These are phyloP conservation scores for Megaustenia siamemsis DNA, from an alignment of 2,888 invertebrate genomes.

Conservation along the genomic window DNA sequence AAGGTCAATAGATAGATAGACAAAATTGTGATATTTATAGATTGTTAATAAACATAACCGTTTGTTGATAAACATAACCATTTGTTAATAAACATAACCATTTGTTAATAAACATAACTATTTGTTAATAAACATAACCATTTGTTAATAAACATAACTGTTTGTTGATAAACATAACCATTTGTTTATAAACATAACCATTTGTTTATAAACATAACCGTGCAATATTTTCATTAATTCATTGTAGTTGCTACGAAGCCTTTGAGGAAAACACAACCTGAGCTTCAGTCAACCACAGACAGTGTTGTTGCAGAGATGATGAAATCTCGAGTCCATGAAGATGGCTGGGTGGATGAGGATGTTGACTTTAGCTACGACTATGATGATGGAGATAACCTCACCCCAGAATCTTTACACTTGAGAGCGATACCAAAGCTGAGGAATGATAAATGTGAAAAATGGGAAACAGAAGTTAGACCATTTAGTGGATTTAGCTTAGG, in stretches of 20 bases:
- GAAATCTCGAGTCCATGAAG: constrained; percentile 36
- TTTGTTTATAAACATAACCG: too few relatives aligned
- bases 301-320: constrained; percentile 37
- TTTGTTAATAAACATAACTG: too few relatives aligned
- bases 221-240: not conserved
- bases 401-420: not conserved
- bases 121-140: too few relatives aligned
- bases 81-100: too few relatives aligned
- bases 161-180: too few relatives aligned
- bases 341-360: constrained; percentile 38
- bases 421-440: not conserved
- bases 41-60: too few relatives aligned
- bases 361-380: constrained; percentile 1
- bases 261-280: constrained; percentile 8
- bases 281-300: not conserved
- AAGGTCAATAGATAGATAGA: too few relatives aligned
- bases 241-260: constrained; percentile 38
- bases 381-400: constrained; percentile 46
- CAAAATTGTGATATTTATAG: too few relatives aligned
- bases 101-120: too few relatives aligned
- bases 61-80: too few relatives aligned
- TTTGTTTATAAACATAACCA: too few relatives aligned
- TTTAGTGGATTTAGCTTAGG: constrained; percentile 34
- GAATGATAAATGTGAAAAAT: constrained; percentile 50
- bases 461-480: constrained; percentile 57